Base-by-base conservation (phyloP, 2,888 invertebrate genomes). In the Morinoia aosen region DNA sequence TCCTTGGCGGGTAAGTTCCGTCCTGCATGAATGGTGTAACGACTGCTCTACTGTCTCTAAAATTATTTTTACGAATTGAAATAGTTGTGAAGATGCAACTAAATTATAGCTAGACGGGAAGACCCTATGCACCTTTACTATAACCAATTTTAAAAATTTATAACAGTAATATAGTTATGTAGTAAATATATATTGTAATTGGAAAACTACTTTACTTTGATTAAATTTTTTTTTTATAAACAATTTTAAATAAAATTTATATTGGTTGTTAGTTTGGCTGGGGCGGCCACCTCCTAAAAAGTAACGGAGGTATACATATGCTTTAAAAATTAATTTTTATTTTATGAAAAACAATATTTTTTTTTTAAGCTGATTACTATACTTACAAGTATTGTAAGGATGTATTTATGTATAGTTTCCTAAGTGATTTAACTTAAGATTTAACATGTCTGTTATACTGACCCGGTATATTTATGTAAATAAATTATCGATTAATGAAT, bases 211-310 rank as follows among this genome's bases (percentile, higher is more conserved):
- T 58, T 58, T 61, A 16, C 48, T 48, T 2, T 48, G 48, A 48
- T 48, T 48, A 48, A 48, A 48, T 48, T 48, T 48, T 48, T 48
- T 48, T 48, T 48, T 48, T 48, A 48, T 48, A 48, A 48, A 48
- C 5, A 48, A 48, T 48, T 48, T 48, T 48, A 48, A 48, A 48
- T 48, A 48, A 48, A 48, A 48, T 48, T 48, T 48, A 48, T 48
- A 5, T 48, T 95, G 95, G 61, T n/a, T n/a, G 95, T n/a, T 58
- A 95, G 95, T 95, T 95, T 95, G 58, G 48, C 95, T 95, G 95
- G 95, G 95, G 95, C 95, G 95, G 95, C 48, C 58, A 16, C 95
- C 95, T 95, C 95, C 95, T 58, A 95, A 95, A 95, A 16, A 58
- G 61, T 95, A 95, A 58, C 95, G 95, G 95, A 95, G 95, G 95